Evolutionary conservation across 2,113 vertebrate species (phyloP).

Genomic region (Bagarius yarrelli): DNA sequence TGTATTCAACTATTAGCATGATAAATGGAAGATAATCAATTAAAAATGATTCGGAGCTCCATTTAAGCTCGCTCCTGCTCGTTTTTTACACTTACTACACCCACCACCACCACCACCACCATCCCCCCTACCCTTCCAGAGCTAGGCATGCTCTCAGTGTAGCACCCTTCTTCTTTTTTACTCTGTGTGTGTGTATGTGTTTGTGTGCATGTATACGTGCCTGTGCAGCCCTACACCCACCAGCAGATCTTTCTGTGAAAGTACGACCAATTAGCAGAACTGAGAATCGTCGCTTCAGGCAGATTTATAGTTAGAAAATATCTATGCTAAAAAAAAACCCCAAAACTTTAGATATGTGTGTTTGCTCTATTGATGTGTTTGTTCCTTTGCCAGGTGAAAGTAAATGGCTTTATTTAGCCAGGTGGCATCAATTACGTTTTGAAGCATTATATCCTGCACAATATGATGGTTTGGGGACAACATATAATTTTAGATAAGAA

Average conservation of each 20-base stretch:
- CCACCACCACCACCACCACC: too few relatives aligned
- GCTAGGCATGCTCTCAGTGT: not conserved
- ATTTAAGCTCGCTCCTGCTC: not conserved
- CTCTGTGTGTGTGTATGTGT: not conserved
- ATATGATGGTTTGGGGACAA: not conserved
- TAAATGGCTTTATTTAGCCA: not conserved
- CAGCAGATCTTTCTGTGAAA: constrained; percentile 22
- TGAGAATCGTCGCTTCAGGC: constrained; percentile 7
- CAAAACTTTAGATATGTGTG: not conserved
- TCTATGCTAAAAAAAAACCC: not conserved
- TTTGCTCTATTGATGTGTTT: constrained; percentile 6
- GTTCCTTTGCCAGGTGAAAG: not conserved
- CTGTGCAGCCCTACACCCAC: constrained; percentile 20
- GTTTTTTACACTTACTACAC: constrained; percentile 10
- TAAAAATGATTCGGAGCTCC: constrained; percentile 59
- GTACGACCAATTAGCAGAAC: constrained; percentile 37
- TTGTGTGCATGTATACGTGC: not conserved
- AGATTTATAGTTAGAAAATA: not conserved
- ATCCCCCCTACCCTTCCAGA: not conserved
- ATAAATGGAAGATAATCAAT: constrained; percentile 61
- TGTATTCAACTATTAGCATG: constrained; percentile 63
- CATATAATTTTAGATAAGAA: too few relatives aligned
- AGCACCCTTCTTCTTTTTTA: not conserved
- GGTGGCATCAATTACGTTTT: not conserved
- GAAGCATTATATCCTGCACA: not conserved